Percentiles rank a stretch among this genome's conserved stretches.
Evolutionary conservation across 2,797 vertebrate species (phyloP).

Genomic region (Rhabdomys pumilio): DNA sequence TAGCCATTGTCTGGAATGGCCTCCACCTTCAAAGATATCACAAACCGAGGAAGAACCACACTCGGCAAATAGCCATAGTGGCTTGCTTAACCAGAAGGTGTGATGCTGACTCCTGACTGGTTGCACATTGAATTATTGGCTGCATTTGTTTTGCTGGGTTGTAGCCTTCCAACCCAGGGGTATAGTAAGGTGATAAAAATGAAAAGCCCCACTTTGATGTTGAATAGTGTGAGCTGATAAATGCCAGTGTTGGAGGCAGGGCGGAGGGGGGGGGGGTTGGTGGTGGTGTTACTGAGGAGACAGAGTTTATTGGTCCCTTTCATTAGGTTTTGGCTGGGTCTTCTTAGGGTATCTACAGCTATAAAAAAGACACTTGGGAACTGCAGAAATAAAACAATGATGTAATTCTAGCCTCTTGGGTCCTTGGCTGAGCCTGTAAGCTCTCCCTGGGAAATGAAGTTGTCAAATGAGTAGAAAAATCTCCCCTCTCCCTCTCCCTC

Average conservation of each 20-base stretch:
- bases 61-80: not conserved
- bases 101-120: not conserved
- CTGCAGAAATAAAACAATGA: constrained; percentile 58
- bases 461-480: constrained; percentile 21
- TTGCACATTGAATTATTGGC: not conserved
- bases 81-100: constrained; percentile 9
- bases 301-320: not conserved
- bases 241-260: not conserved
- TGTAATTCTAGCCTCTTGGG: constrained; percentile 13
- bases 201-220: not conserved
- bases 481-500: too few species aligned
- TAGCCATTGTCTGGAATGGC: constrained; percentile 9
- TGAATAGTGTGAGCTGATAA: constrained; percentile 28
- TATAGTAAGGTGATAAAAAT: not conserved
- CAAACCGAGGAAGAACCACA: not conserved
- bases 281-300: not conserved
- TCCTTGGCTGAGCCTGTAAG: constrained; percentile 41
- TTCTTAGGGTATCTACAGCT: constrained; percentile 34
- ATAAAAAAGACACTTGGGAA: constrained; percentile 44
- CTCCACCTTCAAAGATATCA: constrained; percentile 37
- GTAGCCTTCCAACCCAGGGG: not conserved
- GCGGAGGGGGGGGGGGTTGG: not conserved
- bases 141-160: constrained; percentile 34
- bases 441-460: constrained; percentile 43
- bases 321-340: not conserved